Evolutionary conservation across 2,888 invertebrate genomes (phyloP).

Genomic region (Tetramorium bicarinatum): DNA sequence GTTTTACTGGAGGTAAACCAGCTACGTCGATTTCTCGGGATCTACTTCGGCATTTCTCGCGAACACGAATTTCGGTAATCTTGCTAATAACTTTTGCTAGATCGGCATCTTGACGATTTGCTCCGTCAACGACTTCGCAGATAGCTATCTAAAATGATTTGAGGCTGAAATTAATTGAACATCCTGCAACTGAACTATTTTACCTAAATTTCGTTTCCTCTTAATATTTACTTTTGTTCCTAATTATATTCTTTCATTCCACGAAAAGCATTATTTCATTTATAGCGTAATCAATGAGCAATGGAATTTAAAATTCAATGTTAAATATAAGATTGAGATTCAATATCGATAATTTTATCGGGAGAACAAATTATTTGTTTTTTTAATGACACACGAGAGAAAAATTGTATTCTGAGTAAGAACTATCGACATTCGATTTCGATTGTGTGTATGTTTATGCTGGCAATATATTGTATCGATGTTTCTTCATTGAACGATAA

Average conservation of each 20-base stretch:
- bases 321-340: background rate
- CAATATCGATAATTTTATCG: background rate
- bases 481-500: background rate
- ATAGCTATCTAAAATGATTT: background rate
- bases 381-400: background rate
- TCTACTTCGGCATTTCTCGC: background rate
- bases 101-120: conserved; percentile 24
- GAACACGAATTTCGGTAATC: conserved; percentile 27
- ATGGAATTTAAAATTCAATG: background rate
- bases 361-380: background rate
- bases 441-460: background rate
- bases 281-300: background rate
- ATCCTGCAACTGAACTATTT: background rate
- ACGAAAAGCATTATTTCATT: background rate
- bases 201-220: background rate
- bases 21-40: conserved; percentile 2
- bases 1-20: background rate
- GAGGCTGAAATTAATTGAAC: conserved; percentile 21
- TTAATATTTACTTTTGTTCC: background rate
- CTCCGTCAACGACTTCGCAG: conserved; percentile 4
- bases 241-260: background rate
- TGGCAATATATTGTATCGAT: background rate
- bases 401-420: background rate
- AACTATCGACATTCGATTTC: background rate
- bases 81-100: conserved; percentile 16